Evolutionary conservation across 2,113 vertebrate genomes (phyloP).

Genomic region (Cololabis saira): DNA sequence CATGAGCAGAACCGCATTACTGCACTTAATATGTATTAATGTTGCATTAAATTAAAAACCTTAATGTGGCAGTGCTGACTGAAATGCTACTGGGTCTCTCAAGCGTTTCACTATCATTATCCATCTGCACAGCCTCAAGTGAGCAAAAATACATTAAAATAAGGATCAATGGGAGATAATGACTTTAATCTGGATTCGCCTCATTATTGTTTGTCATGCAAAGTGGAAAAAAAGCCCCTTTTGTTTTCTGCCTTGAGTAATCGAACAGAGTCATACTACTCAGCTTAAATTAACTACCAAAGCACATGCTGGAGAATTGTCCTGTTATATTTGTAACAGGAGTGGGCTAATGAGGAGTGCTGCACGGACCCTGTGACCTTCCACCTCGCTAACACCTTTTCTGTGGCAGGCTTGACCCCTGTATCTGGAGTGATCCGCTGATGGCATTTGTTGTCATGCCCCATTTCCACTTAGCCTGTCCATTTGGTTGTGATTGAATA

Average conservation of each 20-base stretch:
- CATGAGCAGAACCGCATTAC: background rate
- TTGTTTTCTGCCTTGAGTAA: conserved; percentile 28
- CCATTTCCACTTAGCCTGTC: conserved; percentile 65
- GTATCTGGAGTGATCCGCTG: conserved; percentile 51
- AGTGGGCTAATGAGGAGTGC: conserved; percentile 31
- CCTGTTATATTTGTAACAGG: conserved; percentile 32
- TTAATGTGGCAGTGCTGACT: background rate
- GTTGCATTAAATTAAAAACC: conserved; percentile 15
- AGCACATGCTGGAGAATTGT: conserved; percentile 43
- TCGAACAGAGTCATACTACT: conserved; percentile 18
- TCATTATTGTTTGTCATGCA: conserved; percentile 37
- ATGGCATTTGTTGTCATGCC: conserved; percentile 70
- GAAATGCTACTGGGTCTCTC: conserved; percentile 12
- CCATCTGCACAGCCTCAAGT: conserved; percentile 20
- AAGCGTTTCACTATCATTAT: conserved; percentile 5
- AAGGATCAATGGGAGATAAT: conserved; percentile 40
- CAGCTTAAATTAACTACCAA: conserved; percentile 26
- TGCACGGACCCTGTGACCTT: conserved; percentile 51
- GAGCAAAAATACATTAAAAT: conserved; percentile 44
- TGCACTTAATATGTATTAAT: background rate
- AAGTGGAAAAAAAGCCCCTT: conserved; percentile 23
- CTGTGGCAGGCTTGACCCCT: conserved; percentile 62
- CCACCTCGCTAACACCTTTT: conserved; percentile 54
- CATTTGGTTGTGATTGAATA: conserved; percentile 66
- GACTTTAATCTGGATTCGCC: conserved; percentile 49